Conservation (phyloP, 1,140 invertebrate genomes). For the Papilio aristodemus region DNA sequence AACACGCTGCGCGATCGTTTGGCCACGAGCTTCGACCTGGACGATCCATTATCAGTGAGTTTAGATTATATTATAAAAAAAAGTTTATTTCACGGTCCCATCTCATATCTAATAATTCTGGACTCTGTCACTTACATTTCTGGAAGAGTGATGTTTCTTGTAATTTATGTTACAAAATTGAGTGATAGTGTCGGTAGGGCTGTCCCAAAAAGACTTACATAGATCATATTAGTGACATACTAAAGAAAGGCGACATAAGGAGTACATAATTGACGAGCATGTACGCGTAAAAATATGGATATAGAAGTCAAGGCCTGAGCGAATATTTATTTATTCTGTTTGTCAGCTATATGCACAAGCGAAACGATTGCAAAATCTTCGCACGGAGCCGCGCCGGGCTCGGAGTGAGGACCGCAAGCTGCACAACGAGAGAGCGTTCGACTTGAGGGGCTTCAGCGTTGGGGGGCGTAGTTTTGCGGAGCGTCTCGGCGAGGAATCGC, state of each 20-base stretch:
- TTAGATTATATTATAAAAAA: background rate
- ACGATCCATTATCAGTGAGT: slow-evolving; percentile 4
- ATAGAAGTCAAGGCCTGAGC: too few relatives aligned
- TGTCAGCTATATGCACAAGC: background rate
- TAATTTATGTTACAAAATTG: too few relatives aligned
- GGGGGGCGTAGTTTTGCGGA: slow-evolving; percentile 3
- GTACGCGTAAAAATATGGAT: too few relatives aligned
- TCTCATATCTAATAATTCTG: too few relatives aligned
- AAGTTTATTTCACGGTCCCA: too few relatives aligned
- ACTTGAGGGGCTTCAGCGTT: background rate
- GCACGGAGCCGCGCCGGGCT: background rate
- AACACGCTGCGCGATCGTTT: slow-evolving; percentile 3
- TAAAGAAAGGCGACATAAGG: too few relatives aligned
- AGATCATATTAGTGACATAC: too few relatives aligned
- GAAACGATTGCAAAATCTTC: background rate
- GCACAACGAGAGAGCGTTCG: slow-evolving; percentile 4
- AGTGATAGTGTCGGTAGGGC: too few relatives aligned
- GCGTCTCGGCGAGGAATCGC: slow-evolving; percentile 31
- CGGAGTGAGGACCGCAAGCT: slow-evolving; percentile 27
- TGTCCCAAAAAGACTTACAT: too few relatives aligned
- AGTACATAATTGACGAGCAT: too few relatives aligned
- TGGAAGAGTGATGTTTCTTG: too few relatives aligned
- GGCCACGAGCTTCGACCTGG: slow-evolving; percentile 13
- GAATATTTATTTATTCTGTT: background rate
- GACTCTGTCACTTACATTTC: too few relatives aligned